A percentile compares a stretch with the other conserved stretches of the same genome.
Conservation (phyloP, 2,888 invertebrate genomes). For the Agrypnus murinus region DNA sequence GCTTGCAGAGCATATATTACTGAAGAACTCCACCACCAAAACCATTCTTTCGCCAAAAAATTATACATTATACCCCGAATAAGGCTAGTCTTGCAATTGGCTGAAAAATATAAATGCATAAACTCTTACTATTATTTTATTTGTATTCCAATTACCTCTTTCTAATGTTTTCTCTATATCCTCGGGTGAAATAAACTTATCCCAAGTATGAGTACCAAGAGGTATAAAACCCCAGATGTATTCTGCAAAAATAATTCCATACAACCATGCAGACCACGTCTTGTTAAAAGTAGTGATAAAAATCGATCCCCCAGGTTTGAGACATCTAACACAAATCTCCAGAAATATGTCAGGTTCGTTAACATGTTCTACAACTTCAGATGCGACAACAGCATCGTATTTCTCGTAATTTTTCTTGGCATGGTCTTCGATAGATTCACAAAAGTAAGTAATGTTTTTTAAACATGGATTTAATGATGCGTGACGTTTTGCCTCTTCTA, state of each 20-base stretch:
- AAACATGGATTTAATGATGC: conserved; percentile 69
- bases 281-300: conserved; percentile 76
- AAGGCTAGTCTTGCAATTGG: background rate
- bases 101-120: no score
- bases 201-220: conserved; percentile 91
- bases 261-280: conserved; percentile 78
- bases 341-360: conserved; percentile 82
- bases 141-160: background rate
- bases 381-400: conserved; percentile 90
- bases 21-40: no score
- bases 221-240: conserved; percentile 84
- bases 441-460: conserved; percentile 71
- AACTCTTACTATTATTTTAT: background rate
- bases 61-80: background rate
- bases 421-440: conserved; percentile 75
- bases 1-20: no score
- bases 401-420: conserved; percentile 67
- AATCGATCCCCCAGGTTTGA: conserved; percentile 79
- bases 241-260: conserved; percentile 85
- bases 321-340: conserved; percentile 75
- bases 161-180: conserved; percentile 84
- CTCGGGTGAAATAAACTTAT: conserved; percentile 88
- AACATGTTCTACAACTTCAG: conserved; percentile 95
- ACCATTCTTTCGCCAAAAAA: background rate
- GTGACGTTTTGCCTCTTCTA: conserved; percentile 82